Evolutionary conservation across 2,113 vertebrate genomes (phyloP), one percentile per base, ranked within the genome.

Genomic region (Speoplatyrhinus poulsoni): DNA sequence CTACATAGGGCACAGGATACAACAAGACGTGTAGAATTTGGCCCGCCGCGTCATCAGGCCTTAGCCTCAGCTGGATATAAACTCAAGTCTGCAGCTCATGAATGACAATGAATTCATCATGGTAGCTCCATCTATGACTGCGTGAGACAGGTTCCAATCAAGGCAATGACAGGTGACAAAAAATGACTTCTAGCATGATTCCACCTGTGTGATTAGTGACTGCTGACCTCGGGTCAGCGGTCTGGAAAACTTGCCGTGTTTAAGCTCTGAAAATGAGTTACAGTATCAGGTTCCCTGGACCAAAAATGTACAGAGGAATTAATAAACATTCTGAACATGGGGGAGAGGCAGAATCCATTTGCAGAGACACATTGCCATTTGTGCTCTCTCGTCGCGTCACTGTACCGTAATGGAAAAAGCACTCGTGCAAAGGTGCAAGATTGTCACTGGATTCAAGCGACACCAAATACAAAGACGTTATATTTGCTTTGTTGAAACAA

Each of bases 391-490:
- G 50, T 80, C 80, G 61, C 82, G 77, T 79, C 75, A 65, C 68
- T 81, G 69, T 74, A 77, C 69, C 63, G 83, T 86, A 87, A 88
- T 89, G 82, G 72, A 79, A 89, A 90, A 88, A 46, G 68, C 85
- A 85, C 49, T 85, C 76, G 59, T 80, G 36, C 41, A 82, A 88
- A 85, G 75, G 67, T 80, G 79, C 61, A 86, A 62, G 72, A 68
- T 61, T 53, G 46, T 77, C 66, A 49, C 48, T 70, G 69, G 57
- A 73, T 46, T 53, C 60, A 49, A 32, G 62, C 41, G n/a, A 68
- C 55, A 61, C 10, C 56, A 36, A 19, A 33, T 3, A 17, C 3
- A 67, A 76, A 68, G 70, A 70, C 64, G 56, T 33, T 69, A 2
- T 70, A 65, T 58, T 65, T 80, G n/a, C 73, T 67, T 69, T 73